Base-by-base conservation (phyloP, 2,888 invertebrate genomes). In the Diarsia brunnea region DNA sequence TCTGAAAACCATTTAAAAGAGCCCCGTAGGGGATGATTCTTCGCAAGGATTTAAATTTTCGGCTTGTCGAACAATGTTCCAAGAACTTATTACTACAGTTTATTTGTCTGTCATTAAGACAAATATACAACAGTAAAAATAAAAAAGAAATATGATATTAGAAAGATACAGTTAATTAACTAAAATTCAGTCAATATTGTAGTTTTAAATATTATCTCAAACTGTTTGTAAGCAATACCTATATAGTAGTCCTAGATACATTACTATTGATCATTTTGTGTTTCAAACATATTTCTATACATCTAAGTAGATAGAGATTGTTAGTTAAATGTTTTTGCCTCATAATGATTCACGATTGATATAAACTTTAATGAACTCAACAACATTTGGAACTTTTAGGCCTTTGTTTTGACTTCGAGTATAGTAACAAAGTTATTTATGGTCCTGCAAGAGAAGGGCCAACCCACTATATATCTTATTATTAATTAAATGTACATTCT, bases 401-500 rank as follows among this genome's bases (percentile, higher is more conserved):
- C 67, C 55, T 66, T 71, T 75, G 69, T 72, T 79, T 75, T 66
- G 11, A 77, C 31, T 75, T 75, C 63, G 51, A 45, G 24, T 47
- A 60, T 64, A 80, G 53, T 78, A 82, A 80, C 74, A 65, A 53
- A 76, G 64, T 82, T 76, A 75, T 79, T 43, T 67, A 64, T 43
- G 65, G 68, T 27, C 74, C 72, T 69, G 63, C 53, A 55, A 51
- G 21, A 55, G 43, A 27, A 69, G 65, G 53, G 60, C 51, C n/a
- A 31, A 53, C 73, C 79, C 60, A 69, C 45, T 73, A 77, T 81
- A 71, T 73, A 77, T 74, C 72, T 75, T 82, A 81, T 77, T 79
- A 73, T 64, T 76, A 79, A 71, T 49, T 79, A 79, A 79, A 79
- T 79, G 69, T 88, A 79, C 74, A 81, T 77, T 85, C 78, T 84